Percentiles rank a stretch among this genome's conserved stretches.
phyloP scores from a whole-genome alignment of 2,797 vertebrate species.

The Karalla daura region DNA sequence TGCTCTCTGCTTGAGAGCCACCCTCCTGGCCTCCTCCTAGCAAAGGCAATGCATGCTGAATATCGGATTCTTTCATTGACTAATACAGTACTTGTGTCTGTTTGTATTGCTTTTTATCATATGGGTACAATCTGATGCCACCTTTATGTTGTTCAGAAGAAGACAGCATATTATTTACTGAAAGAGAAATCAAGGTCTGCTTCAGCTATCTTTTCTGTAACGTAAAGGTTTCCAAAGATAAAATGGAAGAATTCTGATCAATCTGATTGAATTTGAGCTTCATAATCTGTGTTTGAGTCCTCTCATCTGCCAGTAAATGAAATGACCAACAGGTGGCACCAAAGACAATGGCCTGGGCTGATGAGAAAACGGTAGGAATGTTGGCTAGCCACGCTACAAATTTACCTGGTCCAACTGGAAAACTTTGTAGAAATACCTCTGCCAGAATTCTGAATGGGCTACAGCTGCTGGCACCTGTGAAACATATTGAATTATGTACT shows the following conservation, averaged over 20 bases:
- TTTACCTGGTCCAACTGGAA: conserved; percentile 94
- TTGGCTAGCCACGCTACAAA: background rate
- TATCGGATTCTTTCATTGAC: background rate
- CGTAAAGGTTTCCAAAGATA: no score
- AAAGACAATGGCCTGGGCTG: background rate
- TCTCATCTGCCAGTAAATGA: no score
- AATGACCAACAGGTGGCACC: conserved; percentile 61
- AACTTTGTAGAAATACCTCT: conserved; percentile 97
- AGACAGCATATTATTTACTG: no score
- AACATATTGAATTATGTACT: conserved; percentile 7
- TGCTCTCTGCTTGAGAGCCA: conserved; percentile 94
- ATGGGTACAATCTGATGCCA: no score
- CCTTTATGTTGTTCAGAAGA: no score
- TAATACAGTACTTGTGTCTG: background rate
- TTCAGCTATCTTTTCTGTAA: no score
- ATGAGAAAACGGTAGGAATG: background rate
- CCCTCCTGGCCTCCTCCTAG: conserved; percentile 93
- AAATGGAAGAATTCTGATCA: no score
- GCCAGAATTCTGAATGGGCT: conserved; percentile 96
- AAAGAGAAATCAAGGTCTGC: no score
- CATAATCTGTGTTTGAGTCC: no score
- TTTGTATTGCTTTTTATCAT: no score
- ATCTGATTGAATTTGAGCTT: no score
- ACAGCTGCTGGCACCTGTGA: conserved; percentile 93
- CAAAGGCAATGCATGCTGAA: background rate